These are phyloP conservation scores for Apamea sordens DNA, from an alignment of 2,888 invertebrate species.

Conservation along the genomic window DNA sequence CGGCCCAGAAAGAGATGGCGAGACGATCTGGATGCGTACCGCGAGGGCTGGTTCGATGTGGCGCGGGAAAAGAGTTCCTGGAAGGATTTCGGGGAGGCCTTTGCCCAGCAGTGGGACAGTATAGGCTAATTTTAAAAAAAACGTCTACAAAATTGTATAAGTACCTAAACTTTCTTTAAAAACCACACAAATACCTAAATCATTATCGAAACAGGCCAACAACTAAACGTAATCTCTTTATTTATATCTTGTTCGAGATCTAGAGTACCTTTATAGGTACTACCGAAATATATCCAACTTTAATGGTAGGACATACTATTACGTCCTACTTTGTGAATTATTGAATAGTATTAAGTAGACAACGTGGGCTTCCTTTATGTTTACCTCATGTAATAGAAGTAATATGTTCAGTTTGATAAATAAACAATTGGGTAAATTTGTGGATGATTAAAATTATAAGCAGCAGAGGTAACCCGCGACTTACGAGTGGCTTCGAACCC, in stretches of 20 bases:
- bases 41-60: no score
- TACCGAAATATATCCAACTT: no score
- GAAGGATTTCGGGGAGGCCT: no score
- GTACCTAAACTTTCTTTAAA: no score
- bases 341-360: constrained; percentile 30
- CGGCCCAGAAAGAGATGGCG: no score
- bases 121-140: no score
- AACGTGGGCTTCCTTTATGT: constrained; percentile 25
- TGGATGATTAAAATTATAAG: neutral
- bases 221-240: constrained; percentile 15
- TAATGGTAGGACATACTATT: no score
- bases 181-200: neutral
- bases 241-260: constrained; percentile 20
- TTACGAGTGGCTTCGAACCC: no score
- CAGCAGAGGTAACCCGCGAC: neutral
- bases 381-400: constrained; percentile 31
- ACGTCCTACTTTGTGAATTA: constrained; percentile 27
- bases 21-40: no score
- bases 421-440: constrained; percentile 12
- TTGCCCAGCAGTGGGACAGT: no score
- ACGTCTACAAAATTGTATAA: neutral
- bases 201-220: neutral
- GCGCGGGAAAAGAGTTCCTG: no score
- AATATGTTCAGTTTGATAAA: constrained; percentile 39
- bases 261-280: neutral